A percentile compares a stretch with the other conserved stretches of the same genome.
These are phyloP conservation scores for Pteropus alecto DNA, from an alignment of 2,113 vertebrate species.

Conservation along the genomic window DNA sequence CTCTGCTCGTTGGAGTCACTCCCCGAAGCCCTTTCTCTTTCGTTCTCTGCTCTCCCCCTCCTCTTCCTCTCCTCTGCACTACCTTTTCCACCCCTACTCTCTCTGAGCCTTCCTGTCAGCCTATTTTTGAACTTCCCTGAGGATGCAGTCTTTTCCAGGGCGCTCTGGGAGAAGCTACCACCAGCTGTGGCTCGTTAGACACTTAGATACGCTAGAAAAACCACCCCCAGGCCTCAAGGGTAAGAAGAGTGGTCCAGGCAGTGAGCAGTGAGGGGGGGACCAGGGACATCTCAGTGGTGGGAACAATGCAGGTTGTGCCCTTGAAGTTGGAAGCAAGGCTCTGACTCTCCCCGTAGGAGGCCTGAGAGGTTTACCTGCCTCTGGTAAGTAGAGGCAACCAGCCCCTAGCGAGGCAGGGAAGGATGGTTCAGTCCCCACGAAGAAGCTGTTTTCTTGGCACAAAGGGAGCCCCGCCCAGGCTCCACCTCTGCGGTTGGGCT, in stretches of 20 bases:
- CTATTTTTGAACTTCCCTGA: conserved; percentile 44
- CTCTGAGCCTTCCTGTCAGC: not conserved
- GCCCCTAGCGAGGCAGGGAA: not conserved
- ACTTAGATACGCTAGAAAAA: not conserved
- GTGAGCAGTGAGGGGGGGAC: not conserved
- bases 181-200: conserved; percentile 23
- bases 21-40: not conserved
- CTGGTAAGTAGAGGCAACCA: fast-evolving
- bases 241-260: not conserved
- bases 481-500: not conserved
- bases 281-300: not conserved
- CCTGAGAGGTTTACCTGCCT: not conserved
- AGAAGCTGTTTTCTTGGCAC: not conserved
- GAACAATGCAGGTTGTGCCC: not conserved
- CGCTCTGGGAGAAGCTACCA: not conserved
- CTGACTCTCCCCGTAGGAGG: not conserved
- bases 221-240: not conserved
- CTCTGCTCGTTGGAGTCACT: not conserved
- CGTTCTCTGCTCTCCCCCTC: not conserved
- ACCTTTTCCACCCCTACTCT: not conserved
- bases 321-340: not conserved
- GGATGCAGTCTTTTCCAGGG: not conserved
- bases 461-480: not conserved
- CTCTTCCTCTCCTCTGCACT: not conserved
- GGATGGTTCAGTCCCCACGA: fast-evolving